Percentiles rank a stretch among this genome's conserved stretches.
Conservation (phyloP, 2,113 vertebrate genomes). For the Tragelaphus scriptus region DNA sequence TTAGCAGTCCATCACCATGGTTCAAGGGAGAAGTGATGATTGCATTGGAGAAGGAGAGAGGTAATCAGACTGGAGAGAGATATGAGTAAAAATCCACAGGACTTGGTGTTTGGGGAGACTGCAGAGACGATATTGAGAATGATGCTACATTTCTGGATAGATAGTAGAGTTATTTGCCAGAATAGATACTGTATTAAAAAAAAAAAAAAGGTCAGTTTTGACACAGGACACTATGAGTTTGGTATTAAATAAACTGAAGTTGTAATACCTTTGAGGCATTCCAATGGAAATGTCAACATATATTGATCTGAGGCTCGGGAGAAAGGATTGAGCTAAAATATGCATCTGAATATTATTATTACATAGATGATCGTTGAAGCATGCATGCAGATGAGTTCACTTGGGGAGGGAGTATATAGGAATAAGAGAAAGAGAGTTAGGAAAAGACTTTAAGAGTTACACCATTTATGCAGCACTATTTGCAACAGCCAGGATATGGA, state of each 20-base stretch:
- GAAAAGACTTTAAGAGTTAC: not conserved
- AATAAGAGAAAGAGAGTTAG: not conserved
- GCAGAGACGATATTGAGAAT: not conserved
- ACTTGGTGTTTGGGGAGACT: not conserved
- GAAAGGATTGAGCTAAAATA: not conserved
- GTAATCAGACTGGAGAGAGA: not conserved
- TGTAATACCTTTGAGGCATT: not conserved
- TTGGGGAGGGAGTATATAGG: not conserved
- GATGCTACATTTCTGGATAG: not conserved
- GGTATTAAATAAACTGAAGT: not conserved
- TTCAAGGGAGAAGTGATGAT: not conserved
- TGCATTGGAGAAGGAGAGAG: not conserved
- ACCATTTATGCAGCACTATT: not conserved
- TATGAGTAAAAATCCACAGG: not conserved
- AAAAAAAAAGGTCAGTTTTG: not conserved
- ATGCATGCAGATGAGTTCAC: not conserved
- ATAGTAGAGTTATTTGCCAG: not conserved
- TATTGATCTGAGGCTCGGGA: not conserved
- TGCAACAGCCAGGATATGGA: not conserved
- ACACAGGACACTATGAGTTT: not conserved
- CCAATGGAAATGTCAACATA: not conserved
- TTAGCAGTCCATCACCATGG: not conserved
- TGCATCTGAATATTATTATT: not conserved
- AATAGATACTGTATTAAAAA: not conserved
- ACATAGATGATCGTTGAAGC: not conserved